Base-by-base conservation (phyloP, 2,113 vertebrate species). In the Calypte anna region DNA sequence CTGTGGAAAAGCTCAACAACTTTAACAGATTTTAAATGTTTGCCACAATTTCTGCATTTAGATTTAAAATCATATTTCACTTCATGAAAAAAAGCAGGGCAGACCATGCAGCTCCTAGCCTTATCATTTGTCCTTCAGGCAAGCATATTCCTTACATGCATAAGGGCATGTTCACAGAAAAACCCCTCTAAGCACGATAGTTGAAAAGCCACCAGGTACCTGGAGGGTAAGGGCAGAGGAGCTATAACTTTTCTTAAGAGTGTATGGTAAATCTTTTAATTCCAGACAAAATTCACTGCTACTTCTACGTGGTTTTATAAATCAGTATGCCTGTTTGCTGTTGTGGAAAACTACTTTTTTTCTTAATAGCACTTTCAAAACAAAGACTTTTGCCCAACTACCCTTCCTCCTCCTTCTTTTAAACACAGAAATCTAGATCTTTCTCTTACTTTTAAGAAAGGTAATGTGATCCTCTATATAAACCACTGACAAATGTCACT, bases 401-500 rank as follows among this genome's bases (percentile, higher is more conserved):
- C 27, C 51, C 87, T 85, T 83, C 10, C 20, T 92, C 6, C 46
- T 40, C 51, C 46, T 58, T 40, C 40, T 86, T 62, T 38, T 55
- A 83, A 77, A 74, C 59, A 76, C 75, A 83, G 82, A 91, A 78
- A 93, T 73, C 66, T 96, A 96, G 77, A 97, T 27, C 95, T 96
- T 91, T 91, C 95, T 92, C 78, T 88, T 85, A 82, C 76, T 94
- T 97, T 95, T 96, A 81, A 78, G 85, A 96, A 93, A 51, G 27
- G 95, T 91, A 95, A 97, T 85, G 57, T 91, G 93, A 97, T 96
- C 91, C 91, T 91, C 91, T 87, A 66, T 92, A 95, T 94, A 94
- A 97, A 93, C 82, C 78, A 92, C 77, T 82, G 96, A 96, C 93
- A 97, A 97, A 97, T 89, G 94, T 93, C 96, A 96, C 90, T 83